phyloP scores from a whole-genome alignment of 2,113 vertebrate genomes.

The Delphinapterus leucas region DNA sequence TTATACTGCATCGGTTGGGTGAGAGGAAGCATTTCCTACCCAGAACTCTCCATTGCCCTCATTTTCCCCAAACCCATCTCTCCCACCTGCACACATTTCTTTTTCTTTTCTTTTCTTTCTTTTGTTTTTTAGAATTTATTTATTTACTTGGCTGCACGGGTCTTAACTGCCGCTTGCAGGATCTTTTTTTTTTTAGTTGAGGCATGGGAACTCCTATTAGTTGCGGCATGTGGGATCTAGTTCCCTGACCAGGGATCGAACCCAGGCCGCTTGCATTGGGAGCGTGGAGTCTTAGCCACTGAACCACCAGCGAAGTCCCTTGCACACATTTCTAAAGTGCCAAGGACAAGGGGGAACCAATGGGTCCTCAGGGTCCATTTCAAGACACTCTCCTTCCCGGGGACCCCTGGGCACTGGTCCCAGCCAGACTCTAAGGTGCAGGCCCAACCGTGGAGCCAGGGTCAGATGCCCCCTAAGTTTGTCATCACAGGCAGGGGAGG shows the following conservation, averaged over 20 bases:
- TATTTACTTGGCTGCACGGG: neutral
- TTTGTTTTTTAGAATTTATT: neutral
- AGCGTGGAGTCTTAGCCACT: neutral
- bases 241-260: neutral
- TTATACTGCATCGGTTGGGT: neutral
- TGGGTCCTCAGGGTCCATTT: neutral
- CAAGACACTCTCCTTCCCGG: neutral
- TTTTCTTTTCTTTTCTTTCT: neutral
- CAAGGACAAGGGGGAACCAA: neutral
- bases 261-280: neutral
- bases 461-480: neutral
- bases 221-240: neutral
- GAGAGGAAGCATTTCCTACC: neutral
- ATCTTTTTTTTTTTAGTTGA: neutral
- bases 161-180: neutral
- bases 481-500: neutral
- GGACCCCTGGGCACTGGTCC: neutral
- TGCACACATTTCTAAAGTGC: neutral
- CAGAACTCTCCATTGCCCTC: fast-evolving
- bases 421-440: neutral
- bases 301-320: neutral
- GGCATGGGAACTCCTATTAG: neutral
- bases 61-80: no score
- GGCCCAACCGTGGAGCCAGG: neutral
- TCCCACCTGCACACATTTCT: neutral